These are phyloP conservation scores for Polymixis flavicincta DNA, from an alignment of 2,888 invertebrate species.

Conservation along the genomic window DNA sequence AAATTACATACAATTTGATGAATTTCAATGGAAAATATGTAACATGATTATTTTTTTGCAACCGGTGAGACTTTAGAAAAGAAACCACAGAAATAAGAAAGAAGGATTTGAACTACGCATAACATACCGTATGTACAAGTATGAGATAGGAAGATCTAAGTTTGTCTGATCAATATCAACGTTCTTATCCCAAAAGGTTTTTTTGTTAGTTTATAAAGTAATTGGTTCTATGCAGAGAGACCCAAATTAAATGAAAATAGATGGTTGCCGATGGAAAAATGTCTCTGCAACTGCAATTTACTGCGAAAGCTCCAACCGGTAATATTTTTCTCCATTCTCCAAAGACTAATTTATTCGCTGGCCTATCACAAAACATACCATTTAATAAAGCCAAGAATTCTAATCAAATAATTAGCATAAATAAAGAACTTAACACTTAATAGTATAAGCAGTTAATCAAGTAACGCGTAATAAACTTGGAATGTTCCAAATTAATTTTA, in stretches of 20 bases:
- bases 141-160: too few species aligned
- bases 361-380: constrained; percentile 31
- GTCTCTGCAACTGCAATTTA: neutral
- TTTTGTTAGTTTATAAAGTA: too few species aligned
- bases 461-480: constrained; percentile 49
- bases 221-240: too few species aligned
- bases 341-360: neutral
- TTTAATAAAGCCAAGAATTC: constrained; percentile 30
- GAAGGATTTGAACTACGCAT: too few species aligned
- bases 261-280: neutral
- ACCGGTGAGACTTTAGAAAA: too few species aligned
- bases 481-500: constrained; percentile 52
- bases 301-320: neutral
- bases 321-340: too few species aligned
- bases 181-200: too few species aligned
- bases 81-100: too few species aligned
- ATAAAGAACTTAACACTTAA: constrained; percentile 51
- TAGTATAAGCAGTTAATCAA: constrained; percentile 40
- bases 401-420: constrained; percentile 46
- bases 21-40: neutral
- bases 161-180: too few species aligned
- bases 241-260: neutral
- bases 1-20: neutral
- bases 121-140: too few species aligned
- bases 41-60: too few species aligned